These are phyloP conservation scores for Protaetia brevitarsis DNA, from an alignment of 1,140 invertebrate species.

Conservation along the genomic window DNA sequence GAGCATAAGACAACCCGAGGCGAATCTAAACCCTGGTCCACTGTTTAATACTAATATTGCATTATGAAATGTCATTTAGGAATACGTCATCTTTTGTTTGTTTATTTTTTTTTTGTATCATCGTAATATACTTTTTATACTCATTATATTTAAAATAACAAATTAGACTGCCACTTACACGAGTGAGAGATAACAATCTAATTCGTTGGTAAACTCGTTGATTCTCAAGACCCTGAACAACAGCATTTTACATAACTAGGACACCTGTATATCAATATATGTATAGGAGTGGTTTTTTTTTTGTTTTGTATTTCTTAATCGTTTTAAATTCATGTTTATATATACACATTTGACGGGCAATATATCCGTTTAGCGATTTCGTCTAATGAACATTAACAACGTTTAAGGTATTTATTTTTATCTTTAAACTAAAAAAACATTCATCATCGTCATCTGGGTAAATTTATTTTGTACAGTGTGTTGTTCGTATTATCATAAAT, in stretches of 20 bases:
- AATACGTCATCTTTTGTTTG: constrained; percentile 22
- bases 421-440: not conserved
- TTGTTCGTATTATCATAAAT: not conserved
- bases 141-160: not conserved
- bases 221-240: constrained; percentile 18
- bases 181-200: not conserved
- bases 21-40: constrained; percentile 41
- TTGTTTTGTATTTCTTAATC: not conserved
- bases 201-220: not conserved
- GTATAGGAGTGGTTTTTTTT: not conserved
- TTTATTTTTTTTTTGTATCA: not conserved
- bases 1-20: constrained; percentile 21
- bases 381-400: not conserved
- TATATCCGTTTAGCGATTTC: not conserved
- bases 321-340: not conserved
- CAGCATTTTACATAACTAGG: not conserved
- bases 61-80: constrained; percentile 33
- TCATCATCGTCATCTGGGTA: not conserved
- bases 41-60: constrained; percentile 41
- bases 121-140: not conserved
- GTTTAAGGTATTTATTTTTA: not conserved
- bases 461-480: not conserved
- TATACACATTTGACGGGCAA: not conserved
- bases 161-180: not conserved
- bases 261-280: not conserved